Conservation (phyloP, 2,797 vertebrate genomes). For the Aplochiton taeniatus region DNA sequence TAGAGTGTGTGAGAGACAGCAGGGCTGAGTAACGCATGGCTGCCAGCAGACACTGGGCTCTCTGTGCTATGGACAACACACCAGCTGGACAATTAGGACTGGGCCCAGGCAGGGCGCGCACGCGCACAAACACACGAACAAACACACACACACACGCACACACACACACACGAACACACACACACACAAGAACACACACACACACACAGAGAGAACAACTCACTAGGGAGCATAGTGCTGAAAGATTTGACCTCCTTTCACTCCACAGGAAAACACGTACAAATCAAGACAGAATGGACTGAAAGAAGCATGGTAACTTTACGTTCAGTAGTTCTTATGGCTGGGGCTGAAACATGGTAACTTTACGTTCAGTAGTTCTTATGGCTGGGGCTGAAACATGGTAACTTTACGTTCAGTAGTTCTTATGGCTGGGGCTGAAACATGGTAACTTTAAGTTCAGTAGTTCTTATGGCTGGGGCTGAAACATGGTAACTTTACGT, state of each 20-base stretch:
- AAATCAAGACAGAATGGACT: not conserved
- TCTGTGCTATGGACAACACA: conserved; percentile 34
- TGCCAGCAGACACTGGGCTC: conserved; percentile 36
- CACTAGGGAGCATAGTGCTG: not conserved
- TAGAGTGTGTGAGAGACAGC: not conserved
- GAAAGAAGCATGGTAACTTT: not conserved
- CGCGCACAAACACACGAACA: conserved; percentile 1
- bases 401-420: no score
- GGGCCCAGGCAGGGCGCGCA: conserved; percentile 19
- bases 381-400: not conserved
- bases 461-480: no score
- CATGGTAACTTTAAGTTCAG: no score
- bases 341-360: not conserved
- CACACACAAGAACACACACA: not conserved
- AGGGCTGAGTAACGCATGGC: conserved; percentile 32
- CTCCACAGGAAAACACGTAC: conserved; percentile 1
- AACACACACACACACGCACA: conserved; percentile 15
- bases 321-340: no score
- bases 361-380: no score
- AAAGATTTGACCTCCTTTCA: conserved; percentile 8
- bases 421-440: not conserved
- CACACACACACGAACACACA: conserved; percentile 2
- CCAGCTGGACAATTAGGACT: conserved; percentile 37
- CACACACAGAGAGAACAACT: conserved; percentile 28
- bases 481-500: not conserved